phyloP scores from a whole-genome alignment of 2,797 vertebrate species.

The Melopsittacus undulatus region DNA sequence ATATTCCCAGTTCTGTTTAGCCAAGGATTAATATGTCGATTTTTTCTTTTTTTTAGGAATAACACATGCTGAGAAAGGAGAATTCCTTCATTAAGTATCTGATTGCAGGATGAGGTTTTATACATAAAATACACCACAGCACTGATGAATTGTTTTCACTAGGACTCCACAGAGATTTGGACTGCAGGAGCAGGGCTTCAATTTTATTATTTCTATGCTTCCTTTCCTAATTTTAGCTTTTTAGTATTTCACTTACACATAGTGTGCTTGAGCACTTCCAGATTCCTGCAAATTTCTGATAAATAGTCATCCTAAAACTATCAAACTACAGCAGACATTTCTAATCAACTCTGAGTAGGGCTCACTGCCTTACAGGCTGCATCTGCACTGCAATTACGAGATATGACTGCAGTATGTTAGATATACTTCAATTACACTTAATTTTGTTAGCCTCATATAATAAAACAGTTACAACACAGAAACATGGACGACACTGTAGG shows the following conservation, averaged over 20 bases:
- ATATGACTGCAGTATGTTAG: neutral
- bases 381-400: conserved; percentile 24
- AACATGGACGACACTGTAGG: accelerated
- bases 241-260: neutral
- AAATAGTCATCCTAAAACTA: conserved; percentile 11
- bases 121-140: neutral
- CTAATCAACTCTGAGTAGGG: neutral
- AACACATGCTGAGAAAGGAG: neutral
- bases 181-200: neutral
- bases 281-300: conserved; percentile 42
- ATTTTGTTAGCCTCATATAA: conserved; percentile 20
- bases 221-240: neutral
- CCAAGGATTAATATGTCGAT: neutral
- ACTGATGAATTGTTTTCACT: neutral
- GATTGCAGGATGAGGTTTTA: neutral
- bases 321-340: conserved; percentile 17
- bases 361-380: neutral
- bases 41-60: neutral
- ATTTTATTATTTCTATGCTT: neutral
- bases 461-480: neutral
- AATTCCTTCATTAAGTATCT: neutral
- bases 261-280: neutral
- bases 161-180: neutral
- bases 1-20: neutral
- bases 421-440: neutral